phyloP scores from a whole-genome alignment of 2,797 vertebrate genomes.

The Pachyuromys duprasi region DNA sequence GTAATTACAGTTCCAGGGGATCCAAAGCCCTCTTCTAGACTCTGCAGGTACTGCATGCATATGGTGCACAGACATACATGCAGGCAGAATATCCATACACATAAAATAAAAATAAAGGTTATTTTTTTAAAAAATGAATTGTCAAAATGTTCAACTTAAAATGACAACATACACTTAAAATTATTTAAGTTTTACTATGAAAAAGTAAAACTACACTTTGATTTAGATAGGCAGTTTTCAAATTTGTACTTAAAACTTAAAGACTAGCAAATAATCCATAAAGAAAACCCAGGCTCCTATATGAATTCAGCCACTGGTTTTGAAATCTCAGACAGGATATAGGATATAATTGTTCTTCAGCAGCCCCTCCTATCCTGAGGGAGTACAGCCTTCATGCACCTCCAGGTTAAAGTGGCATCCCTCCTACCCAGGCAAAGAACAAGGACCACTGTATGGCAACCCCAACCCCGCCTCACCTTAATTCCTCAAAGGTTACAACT shows the following conservation, averaged over 20 bases:
- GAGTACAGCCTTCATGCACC: background rate
- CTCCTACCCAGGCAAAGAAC: background rate
- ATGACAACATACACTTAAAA: background rate
- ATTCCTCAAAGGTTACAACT: background rate
- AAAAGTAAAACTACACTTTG: slow-evolving; percentile 16
- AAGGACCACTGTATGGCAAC: background rate
- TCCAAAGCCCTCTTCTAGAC: background rate
- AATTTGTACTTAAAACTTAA: slow-evolving; percentile 49
- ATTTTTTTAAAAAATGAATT: background rate
- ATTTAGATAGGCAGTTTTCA: slow-evolving; percentile 34
- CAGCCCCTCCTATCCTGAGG: background rate
- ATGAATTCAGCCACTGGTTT: background rate
- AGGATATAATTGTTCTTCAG: background rate
- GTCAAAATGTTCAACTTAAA: slow-evolving; percentile 21
- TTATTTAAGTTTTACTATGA: background rate
- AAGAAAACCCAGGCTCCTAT: background rate
- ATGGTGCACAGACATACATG: background rate
- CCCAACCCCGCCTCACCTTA: background rate
- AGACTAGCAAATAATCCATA: slow-evolving; percentile 9
- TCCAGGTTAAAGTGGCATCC: background rate
- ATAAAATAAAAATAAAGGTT: background rate
- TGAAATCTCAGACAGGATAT: background rate
- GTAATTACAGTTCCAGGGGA: background rate
- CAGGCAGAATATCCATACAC: background rate
- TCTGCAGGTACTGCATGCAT: background rate